Evolutionary conservation across 1,140 invertebrate genomes (phyloP).

Genomic region (Sarcophaga bullata): DNA sequence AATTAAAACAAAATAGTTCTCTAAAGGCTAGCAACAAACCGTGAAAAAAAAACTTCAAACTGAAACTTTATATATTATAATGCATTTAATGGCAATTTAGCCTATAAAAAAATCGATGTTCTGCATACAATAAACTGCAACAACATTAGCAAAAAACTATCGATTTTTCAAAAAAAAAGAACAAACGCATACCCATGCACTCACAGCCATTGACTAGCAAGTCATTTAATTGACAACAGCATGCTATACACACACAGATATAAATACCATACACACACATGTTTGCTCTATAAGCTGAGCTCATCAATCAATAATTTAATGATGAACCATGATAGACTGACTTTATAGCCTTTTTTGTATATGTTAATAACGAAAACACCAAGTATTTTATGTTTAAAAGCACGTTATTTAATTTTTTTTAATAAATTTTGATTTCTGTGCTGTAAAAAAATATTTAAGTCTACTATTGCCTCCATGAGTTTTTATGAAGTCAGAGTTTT

Average conservation of each 20-base stretch:
- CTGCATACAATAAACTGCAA: neutral
- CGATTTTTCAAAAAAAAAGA: neutral
- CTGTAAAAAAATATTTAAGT: too few species aligned
- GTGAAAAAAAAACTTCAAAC: constrained; percentile 3
- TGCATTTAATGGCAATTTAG: constrained; percentile 12
- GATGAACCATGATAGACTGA: neutral
- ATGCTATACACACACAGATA: neutral
- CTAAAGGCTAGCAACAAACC: neutral
- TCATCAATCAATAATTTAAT: constrained; percentile 22
- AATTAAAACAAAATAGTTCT: too few species aligned
- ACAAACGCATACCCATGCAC: too few species aligned
- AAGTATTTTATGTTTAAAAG: too few species aligned
- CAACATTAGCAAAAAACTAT: neutral
- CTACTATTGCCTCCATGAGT: too few species aligned
- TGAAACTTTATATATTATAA: constrained; percentile 5
- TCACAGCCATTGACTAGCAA: too few species aligned
- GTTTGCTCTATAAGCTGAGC: neutral
- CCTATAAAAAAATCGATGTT: constrained; percentile 7
- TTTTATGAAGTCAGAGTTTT: too few species aligned
- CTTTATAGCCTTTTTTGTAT: too few species aligned
- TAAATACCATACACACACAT: neutral
- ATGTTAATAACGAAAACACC: too few species aligned
- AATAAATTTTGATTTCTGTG: too few species aligned
- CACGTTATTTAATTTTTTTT: too few species aligned
- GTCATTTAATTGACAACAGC: constrained; percentile 16